These are phyloP conservation scores for Drosophila mettleri DNA, from an alignment of 2,888 invertebrate species.

Conservation along the genomic window DNA sequence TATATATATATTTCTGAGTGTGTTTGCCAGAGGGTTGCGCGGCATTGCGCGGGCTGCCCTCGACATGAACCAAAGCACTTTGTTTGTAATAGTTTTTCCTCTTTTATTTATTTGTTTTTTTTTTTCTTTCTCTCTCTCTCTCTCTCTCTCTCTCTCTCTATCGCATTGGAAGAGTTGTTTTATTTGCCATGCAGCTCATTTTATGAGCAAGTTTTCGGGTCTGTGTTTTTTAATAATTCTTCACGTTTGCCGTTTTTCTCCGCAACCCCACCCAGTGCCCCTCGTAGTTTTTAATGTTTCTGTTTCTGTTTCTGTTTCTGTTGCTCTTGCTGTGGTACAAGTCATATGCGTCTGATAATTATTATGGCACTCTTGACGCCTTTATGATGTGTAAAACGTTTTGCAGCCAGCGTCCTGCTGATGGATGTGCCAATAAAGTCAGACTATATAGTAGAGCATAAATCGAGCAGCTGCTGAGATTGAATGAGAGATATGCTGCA, in stretches of 20 bases:
- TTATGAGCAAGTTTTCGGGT: constrained; percentile 54
- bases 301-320: constrained; percentile 25
- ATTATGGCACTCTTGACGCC: constrained; percentile 79
- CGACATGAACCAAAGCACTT: constrained; percentile 48
- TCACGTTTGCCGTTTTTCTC: neutral
- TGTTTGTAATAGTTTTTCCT: constrained; percentile 55
- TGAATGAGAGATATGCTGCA: constrained; percentile 8
- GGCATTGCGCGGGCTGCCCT: constrained; percentile 15
- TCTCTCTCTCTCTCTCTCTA: constrained; percentile 10
- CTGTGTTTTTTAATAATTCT: constrained; percentile 28
- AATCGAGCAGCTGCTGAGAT: constrained; percentile 12
- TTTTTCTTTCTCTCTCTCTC: constrained; percentile 9
- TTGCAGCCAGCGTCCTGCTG: constrained; percentile 62
- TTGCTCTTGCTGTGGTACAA: constrained; percentile 36
- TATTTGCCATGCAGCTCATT: constrained; percentile 71
- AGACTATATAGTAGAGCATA: constrained; percentile 2
- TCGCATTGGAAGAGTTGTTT: constrained; percentile 54
- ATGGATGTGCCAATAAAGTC: constrained; percentile 64
- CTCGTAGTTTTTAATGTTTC: constrained; percentile 38
- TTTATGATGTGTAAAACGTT: constrained; percentile 79
- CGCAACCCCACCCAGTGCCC: constrained; percentile 20
- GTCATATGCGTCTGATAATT: constrained; percentile 65
- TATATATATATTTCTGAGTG: neutral
- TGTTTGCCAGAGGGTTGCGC: constrained; percentile 15
- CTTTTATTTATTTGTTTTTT: neutral